Conservation (phyloP, 2,113 vertebrate genomes). For the Neoarius graeffei region DNA sequence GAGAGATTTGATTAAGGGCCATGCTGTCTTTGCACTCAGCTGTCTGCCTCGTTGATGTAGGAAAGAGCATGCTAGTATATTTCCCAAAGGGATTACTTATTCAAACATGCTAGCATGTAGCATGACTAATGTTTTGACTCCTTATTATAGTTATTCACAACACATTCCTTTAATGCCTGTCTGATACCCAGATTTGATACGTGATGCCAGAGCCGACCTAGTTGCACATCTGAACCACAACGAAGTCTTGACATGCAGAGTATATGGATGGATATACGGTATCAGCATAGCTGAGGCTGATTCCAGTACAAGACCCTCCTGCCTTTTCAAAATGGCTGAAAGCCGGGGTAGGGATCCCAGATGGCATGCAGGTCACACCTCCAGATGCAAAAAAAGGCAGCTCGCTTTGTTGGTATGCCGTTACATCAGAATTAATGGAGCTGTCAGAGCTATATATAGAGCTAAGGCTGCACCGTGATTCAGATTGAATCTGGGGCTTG, state of each 20-base stretch:
- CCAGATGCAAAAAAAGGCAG: slow-evolving; percentile 47
- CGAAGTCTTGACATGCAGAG: neutral
- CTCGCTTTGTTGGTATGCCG: slow-evolving; percentile 41
- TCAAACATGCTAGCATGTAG: neutral
- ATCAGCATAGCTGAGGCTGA: slow-evolving; percentile 32
- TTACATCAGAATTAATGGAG: slow-evolving; percentile 61
- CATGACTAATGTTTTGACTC: neutral
- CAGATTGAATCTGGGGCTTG: slow-evolving; percentile 49
- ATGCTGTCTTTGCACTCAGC: slow-evolving; percentile 14
- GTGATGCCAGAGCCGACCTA: slow-evolving; percentile 45
- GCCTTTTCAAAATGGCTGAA: neutral
- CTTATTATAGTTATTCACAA: neutral
- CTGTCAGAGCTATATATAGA: slow-evolving; percentile 56
- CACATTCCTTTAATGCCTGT: neutral
- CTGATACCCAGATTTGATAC: neutral
- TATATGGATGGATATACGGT: slow-evolving; percentile 38
- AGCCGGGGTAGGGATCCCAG: slow-evolving; percentile 13
- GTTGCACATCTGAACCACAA: slow-evolving; percentile 33
- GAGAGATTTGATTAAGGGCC: slow-evolving; percentile 5
- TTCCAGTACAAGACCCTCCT: slow-evolving; percentile 1
- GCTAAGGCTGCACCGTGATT: slow-evolving; percentile 45
- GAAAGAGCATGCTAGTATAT: neutral
- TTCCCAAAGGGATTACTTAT: neutral
- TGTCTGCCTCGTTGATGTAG: slow-evolving; percentile 3
- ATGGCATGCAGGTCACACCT: slow-evolving; percentile 41